Evolutionary conservation across 2,888 invertebrate genomes (phyloP).

Genomic region (Tupiocoris notatus): DNA sequence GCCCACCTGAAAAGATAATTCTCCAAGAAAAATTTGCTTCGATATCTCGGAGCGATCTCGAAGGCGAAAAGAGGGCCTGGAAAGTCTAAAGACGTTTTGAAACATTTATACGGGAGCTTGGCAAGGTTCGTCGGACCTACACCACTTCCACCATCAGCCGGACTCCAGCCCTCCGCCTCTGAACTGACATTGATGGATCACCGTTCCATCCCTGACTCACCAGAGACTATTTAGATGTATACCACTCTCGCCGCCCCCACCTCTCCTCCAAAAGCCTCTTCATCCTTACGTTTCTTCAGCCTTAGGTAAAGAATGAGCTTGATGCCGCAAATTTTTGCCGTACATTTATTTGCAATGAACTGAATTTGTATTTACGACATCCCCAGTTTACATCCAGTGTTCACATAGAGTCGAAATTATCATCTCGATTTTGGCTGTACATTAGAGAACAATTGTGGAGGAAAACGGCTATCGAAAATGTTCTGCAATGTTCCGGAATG

Average conservation of each 20-base stretch:
- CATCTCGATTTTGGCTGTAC: too few species aligned
- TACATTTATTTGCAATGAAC: too few species aligned
- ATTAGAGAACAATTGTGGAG: too few species aligned
- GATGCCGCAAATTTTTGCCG: background rate
- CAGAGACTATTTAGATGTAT: slow-evolving; percentile 46
- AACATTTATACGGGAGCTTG: slow-evolving; percentile 45
- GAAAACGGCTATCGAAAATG: too few species aligned
- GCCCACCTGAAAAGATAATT: too few species aligned
- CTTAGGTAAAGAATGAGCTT: background rate
- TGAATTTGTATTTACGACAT: too few species aligned
- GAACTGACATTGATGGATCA: slow-evolving; percentile 42
- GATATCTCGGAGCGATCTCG: slow-evolving; percentile 10
- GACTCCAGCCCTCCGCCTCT: slow-evolving; percentile 3
- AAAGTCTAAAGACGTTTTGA: slow-evolving; percentile 47
- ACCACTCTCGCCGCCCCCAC: slow-evolving; percentile 17
- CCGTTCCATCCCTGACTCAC: slow-evolving; percentile 42
- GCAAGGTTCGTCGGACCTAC: slow-evolving; percentile 27
- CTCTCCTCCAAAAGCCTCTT: slow-evolving; percentile 6
- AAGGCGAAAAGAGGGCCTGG: slow-evolving; percentile 26
- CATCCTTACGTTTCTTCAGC: slow-evolving; percentile 4
- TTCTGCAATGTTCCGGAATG: too few species aligned
- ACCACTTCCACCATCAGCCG: background rate
- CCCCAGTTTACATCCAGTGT: too few species aligned
- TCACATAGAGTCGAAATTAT: too few species aligned
- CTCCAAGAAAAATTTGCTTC: too few species aligned